These are phyloP conservation scores for Neoaliturus tenellus DNA, from an alignment of 2,888 invertebrate genomes.

Conservation along the genomic window DNA sequence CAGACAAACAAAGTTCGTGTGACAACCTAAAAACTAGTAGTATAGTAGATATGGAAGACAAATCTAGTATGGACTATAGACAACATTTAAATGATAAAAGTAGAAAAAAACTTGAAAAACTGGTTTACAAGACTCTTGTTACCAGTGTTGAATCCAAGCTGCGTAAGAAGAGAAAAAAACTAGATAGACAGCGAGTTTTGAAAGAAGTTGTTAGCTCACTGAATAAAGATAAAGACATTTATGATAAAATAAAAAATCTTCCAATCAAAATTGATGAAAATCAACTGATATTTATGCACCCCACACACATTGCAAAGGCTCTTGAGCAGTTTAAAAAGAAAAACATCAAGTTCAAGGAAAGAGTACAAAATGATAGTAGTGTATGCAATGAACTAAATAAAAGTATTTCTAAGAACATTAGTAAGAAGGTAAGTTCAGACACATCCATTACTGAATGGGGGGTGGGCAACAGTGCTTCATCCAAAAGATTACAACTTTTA, in stretches of 20 bases:
- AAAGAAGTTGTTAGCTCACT: neutral
- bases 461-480: neutral
- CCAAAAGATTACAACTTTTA: neutral
- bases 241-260: neutral
- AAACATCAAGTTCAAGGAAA: neutral
- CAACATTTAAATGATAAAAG: neutral
- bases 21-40: neutral
- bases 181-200: neutral
- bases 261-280: neutral
- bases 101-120: neutral
- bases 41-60: neutral
- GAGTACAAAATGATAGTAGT: neutral
- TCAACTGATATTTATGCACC: constrained; percentile 5
- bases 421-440: neutral
- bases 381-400: neutral
- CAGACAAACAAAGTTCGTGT: neutral
- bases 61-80: neutral
- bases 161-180: neutral
- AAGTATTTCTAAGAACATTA: neutral
- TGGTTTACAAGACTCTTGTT: constrained; percentile 4
- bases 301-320: constrained; percentile 2
- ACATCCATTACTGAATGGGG: neutral
- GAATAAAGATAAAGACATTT: neutral
- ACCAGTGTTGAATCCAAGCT: neutral
- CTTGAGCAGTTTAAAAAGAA: neutral